Percentiles rank a stretch among this genome's conserved stretches.
Conservation (phyloP, 2,888 invertebrate genomes). For the Tupiocoris notatus region DNA sequence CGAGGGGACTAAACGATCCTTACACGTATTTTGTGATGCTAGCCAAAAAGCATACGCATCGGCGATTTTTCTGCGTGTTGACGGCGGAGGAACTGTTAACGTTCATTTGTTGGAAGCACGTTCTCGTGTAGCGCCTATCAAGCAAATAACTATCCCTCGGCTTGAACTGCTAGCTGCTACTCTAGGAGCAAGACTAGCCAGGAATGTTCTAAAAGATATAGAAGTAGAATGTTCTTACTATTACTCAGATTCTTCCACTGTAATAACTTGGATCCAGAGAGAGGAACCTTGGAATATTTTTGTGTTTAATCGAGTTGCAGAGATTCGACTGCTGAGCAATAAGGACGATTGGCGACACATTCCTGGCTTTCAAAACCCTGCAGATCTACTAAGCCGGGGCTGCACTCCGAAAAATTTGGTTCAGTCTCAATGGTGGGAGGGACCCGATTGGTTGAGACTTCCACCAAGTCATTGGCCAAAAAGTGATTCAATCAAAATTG, state of each 20-base stretch:
- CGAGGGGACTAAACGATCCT: no score
- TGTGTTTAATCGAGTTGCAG: conserved; percentile 42
- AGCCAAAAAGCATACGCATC: no score
- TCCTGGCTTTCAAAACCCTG: conserved; percentile 51
- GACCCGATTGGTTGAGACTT: conserved; percentile 22
- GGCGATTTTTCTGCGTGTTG: no score
- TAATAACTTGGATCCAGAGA: conserved; percentile 50
- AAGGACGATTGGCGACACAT: conserved; percentile 51
- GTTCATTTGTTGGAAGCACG: no score
- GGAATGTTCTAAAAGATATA: conserved; percentile 8
- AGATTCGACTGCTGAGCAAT: conserved; percentile 31
- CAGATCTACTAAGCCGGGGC: conserved; percentile 52
- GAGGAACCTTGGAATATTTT: conserved; percentile 50
- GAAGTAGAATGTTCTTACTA: conserved; percentile 41
- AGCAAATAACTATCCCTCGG: conserved; percentile 51
- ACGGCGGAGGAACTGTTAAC: no score
- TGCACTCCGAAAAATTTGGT: conserved; percentile 49
- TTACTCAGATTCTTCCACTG: conserved; percentile 51
- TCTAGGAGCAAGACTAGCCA: conserved; percentile 49
- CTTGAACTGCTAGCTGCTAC: conserved; percentile 51
- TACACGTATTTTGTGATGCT: no score
- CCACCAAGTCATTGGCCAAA: neutral
- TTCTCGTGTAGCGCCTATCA: conserved; percentile 50
- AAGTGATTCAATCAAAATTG: neutral
- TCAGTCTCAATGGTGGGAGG: conserved; percentile 24